Conservation (phyloP, 2,888 invertebrate genomes). For the Ormia ochracea region DNA sequence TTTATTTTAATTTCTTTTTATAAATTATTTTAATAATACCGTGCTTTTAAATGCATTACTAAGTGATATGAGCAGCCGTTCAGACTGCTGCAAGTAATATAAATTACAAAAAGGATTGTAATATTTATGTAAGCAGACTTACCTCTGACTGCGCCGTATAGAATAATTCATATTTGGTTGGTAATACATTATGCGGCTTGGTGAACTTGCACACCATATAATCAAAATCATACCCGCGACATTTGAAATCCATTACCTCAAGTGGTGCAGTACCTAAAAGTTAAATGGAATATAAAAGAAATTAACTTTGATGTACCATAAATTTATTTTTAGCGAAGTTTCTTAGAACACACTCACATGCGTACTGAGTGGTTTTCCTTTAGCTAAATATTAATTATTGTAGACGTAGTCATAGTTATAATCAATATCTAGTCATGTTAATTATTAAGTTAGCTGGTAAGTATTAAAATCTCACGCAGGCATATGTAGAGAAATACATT, state of each 20-base stretch:
- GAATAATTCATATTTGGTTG: constrained; percentile 78
- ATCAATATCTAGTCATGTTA: too few relatives aligned
- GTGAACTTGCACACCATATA: constrained; percentile 86
- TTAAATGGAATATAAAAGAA: not conserved
- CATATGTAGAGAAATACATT: too few relatives aligned
- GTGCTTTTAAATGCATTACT: too few relatives aligned
- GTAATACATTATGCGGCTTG: constrained; percentile 79
- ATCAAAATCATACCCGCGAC: constrained; percentile 85
- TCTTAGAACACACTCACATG: not conserved
- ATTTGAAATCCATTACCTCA: constrained; percentile 83
- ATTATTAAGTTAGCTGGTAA: too few relatives aligned
- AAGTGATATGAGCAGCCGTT: too few relatives aligned
- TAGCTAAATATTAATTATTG: not conserved
- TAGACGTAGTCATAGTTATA: too few relatives aligned
- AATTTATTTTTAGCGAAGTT: constrained; percentile 1
- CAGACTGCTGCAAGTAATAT: too few relatives aligned
- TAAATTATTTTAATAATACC: too few relatives aligned
- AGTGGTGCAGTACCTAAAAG: constrained; percentile 79
- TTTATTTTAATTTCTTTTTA: too few relatives aligned
- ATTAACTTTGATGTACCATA: constrained; percentile 7
- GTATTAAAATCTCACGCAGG: too few relatives aligned
- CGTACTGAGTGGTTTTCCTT: too few relatives aligned
- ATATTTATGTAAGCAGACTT: constrained; percentile 53
- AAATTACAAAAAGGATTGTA: too few relatives aligned
- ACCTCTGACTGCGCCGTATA: constrained; percentile 65